Percentiles rank a stretch among this genome's conserved stretches.
phyloP scores from a whole-genome alignment of 1,140 invertebrate species.

The Colletes gigas region DNA sequence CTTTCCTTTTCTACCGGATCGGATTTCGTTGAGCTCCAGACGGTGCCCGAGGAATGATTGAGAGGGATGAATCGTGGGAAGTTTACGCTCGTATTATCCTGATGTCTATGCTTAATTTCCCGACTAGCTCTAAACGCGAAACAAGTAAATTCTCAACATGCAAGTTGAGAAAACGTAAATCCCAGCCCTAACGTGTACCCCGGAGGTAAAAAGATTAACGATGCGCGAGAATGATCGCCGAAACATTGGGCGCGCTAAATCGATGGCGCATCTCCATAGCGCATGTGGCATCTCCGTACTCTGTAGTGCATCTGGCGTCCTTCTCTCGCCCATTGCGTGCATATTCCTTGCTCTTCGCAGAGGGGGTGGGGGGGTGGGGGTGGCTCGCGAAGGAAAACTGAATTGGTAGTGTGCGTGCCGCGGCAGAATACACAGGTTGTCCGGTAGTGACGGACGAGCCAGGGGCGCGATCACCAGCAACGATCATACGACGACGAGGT shows the following conservation, averaged over 20 bases:
- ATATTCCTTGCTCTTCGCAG: not conserved
- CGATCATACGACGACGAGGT: not conserved
- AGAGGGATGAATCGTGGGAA: too few relatives aligned
- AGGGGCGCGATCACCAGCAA: not conserved
- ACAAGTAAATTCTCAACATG: too few relatives aligned
- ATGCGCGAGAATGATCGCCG: not conserved
- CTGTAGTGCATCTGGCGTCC: not conserved
- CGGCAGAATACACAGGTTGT: not conserved
- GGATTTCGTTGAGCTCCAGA: too few relatives aligned
- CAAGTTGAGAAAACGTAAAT: too few relatives aligned
- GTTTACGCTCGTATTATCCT: too few relatives aligned
- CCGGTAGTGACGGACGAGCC: not conserved
- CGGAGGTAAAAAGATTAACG: not conserved
- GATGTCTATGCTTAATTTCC: too few relatives aligned
- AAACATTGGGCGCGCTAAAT: conserved; percentile 27
- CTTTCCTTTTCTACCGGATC: too few relatives aligned
- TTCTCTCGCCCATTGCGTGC: not conserved
- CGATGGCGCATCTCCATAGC: conserved; percentile 21
- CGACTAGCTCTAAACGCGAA: too few relatives aligned
- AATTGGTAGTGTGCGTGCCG: conserved; percentile 17
- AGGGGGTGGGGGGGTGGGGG: not conserved
- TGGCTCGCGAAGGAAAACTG: not conserved
- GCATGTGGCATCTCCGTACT: conserved; percentile 21
- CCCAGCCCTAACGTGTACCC: too few relatives aligned
- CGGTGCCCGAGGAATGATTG: too few relatives aligned